These are phyloP conservation scores for Artemia sinica DNA, from an alignment of 2,888 invertebrate species.

Conservation along the genomic window DNA sequence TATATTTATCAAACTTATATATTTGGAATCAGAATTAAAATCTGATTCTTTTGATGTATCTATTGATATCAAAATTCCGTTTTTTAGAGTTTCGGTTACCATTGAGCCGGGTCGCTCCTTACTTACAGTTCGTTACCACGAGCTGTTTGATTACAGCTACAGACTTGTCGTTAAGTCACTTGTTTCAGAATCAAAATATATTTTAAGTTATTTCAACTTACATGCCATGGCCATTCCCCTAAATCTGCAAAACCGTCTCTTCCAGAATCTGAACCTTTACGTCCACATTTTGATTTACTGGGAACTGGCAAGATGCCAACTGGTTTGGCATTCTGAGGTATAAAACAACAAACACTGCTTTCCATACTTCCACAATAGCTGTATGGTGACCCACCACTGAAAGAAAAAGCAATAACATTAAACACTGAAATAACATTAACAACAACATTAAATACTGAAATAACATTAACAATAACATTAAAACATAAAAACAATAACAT, in stretches of 20 bases:
- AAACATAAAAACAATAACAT: constrained; percentile 15
- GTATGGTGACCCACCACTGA: constrained; percentile 31
- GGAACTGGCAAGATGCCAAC: constrained; percentile 28
- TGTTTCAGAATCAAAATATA: too few relatives aligned
- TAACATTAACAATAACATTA: not conserved
- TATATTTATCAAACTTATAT: too few relatives aligned
- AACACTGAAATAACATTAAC: not conserved
- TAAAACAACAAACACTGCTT: constrained; percentile 32
- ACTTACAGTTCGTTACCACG: too few relatives aligned
- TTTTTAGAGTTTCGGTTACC: too few relatives aligned
- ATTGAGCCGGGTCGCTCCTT: too few relatives aligned
- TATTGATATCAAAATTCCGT: too few relatives aligned
- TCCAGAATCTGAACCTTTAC: constrained; percentile 27
- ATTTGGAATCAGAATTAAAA: too few relatives aligned
- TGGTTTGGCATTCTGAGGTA: constrained; percentile 29
- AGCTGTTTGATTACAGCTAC: too few relatives aligned
- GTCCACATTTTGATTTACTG: constrained; percentile 26
- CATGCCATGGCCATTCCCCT: constrained; percentile 35
- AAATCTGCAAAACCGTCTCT: constrained; percentile 31
- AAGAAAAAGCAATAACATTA: constrained; percentile 18
- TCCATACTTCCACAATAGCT: constrained; percentile 33
- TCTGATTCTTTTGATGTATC: too few relatives aligned
- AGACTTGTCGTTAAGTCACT: too few relatives aligned
- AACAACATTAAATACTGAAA: not conserved
- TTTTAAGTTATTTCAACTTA: constrained; percentile 26